Conservation (phyloP, 2,888 invertebrate species). For the Nymphalis c-album region DNA sequence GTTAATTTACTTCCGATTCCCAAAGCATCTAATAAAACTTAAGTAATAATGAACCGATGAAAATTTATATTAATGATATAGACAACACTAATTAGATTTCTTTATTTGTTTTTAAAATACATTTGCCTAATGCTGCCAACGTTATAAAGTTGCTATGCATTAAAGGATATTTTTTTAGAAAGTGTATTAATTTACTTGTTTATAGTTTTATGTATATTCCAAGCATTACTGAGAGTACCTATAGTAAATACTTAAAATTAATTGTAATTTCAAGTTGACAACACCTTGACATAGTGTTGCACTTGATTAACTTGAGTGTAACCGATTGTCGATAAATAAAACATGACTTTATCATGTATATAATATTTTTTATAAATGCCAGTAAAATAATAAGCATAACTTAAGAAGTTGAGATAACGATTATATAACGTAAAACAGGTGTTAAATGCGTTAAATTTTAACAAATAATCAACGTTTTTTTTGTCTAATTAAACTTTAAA, state of each 20-base stretch:
- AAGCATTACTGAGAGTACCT: neutral
- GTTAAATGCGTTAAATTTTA: neutral
- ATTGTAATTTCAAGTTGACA: slow-evolving; percentile 13
- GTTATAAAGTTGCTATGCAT: neutral
- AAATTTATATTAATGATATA: slow-evolving; percentile 26
- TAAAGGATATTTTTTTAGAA: neutral
- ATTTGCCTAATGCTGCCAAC: neutral
- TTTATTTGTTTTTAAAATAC: slow-evolving; percentile 7
- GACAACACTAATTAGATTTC: slow-evolving; percentile 21
- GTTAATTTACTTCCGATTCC: neutral
- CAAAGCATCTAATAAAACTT: neutral
- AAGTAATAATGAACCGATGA: slow-evolving; percentile 18
- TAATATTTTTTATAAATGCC: too few relatives aligned
- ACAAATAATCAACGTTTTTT: neutral
- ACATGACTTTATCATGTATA: neutral
- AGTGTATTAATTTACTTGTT: neutral
- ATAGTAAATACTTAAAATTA: neutral
- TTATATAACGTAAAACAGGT: neutral
- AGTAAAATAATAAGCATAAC: too few relatives aligned
- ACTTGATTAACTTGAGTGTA: slow-evolving; percentile 18
- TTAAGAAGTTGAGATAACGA: too few relatives aligned
- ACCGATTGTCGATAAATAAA: slow-evolving; percentile 9
- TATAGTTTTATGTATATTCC: neutral
- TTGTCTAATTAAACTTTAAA: slow-evolving; percentile 1
- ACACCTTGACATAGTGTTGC: slow-evolving; percentile 14